A percentile compares a stretch with the other conserved stretches of the same genome.
Evolutionary conservation across 30 jellyfish, hydroid and myxozoan species (phyloP).

Genomic region (Morbakka virulenta): DNA sequence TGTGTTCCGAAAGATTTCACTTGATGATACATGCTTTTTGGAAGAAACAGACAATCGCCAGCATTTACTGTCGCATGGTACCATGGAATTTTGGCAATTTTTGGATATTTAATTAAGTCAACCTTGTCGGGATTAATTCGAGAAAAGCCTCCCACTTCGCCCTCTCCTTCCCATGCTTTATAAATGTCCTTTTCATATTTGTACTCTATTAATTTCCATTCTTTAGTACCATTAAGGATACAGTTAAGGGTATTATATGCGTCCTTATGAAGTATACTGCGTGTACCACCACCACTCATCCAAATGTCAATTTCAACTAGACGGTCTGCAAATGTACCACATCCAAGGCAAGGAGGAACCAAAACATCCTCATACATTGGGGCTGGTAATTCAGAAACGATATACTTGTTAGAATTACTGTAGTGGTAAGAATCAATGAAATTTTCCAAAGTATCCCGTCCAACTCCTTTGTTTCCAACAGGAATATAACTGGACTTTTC

Average conservation of each 20-base stretch:
- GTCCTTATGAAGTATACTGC: slow-evolving; percentile 79
- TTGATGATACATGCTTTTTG: too few relatives aligned
- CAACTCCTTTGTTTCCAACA: slow-evolving; percentile 61
- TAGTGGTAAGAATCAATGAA: slow-evolving; percentile 62
- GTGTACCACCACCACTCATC: slow-evolving; percentile 81
- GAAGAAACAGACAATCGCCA: slow-evolving; percentile 83
- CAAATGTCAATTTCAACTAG: slow-evolving; percentile 79
- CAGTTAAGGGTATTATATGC: slow-evolving; percentile 83
- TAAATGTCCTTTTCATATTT: slow-evolving; percentile 41
- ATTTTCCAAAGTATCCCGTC: slow-evolving; percentile 73
- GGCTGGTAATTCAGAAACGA: slow-evolving; percentile 84
- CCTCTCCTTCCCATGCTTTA: slow-evolving; percentile 24
- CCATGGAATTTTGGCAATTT: slow-evolving; percentile 74
- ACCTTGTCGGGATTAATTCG: slow-evolving; percentile 61
- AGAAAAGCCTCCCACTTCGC: slow-evolving; percentile 63
- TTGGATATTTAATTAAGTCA: slow-evolving; percentile 41
- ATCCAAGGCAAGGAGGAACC: slow-evolving; percentile 53
- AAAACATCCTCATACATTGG: slow-evolving; percentile 73
- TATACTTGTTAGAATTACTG: slow-evolving; percentile 52
- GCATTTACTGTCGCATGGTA: slow-evolving; percentile 49
- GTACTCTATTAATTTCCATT: too few relatives aligned
- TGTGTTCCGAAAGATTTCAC: slow-evolving; percentile 69
- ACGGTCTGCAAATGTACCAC: slow-evolving; percentile 57
- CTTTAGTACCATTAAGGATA: slow-evolving; percentile 74
- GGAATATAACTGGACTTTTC: slow-evolving; percentile 61